Evolutionary conservation across 2,113 vertebrate species (phyloP).

Genomic region (Nothobranchius kuhntae): DNA sequence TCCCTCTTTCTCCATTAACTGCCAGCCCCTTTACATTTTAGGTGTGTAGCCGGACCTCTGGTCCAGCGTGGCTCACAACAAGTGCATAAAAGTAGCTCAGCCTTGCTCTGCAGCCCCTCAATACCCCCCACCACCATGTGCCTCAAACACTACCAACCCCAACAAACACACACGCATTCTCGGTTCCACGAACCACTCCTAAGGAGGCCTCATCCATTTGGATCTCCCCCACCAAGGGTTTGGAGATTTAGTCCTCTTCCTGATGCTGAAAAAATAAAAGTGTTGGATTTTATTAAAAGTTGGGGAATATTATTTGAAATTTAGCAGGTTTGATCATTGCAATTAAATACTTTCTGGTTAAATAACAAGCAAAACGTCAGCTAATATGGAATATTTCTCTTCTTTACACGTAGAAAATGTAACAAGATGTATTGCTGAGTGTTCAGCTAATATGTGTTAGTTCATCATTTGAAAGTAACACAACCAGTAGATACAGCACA

Average conservation of each 20-base stretch:
- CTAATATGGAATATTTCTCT: no score
- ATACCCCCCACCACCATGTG: background rate
- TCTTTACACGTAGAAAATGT: no score
- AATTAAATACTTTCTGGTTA: background rate
- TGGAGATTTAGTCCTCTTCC: background rate
- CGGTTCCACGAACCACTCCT: conserved; percentile 2
- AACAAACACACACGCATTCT: conserved; percentile 17
- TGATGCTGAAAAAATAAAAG: background rate
- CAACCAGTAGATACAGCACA: no score
- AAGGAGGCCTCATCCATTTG: conserved; percentile 10
- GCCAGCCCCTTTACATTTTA: conserved; percentile 72
- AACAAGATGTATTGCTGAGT: no score
- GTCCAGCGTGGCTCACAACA: conserved; percentile 61
- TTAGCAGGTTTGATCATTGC: background rate
- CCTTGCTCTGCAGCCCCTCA: conserved; percentile 44
- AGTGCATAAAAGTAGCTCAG: conserved; percentile 75
- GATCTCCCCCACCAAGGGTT: conserved; percentile 3
- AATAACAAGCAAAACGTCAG: no score
- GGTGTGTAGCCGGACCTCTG: conserved; percentile 54
- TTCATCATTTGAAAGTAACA: no score
- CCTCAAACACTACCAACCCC: conserved; percentile 16
- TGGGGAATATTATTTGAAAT: background rate
- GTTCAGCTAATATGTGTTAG: no score
- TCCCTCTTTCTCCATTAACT: conserved; percentile 47
- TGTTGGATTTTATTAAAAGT: no score